phyloP scores from a whole-genome alignment of 2,888 invertebrate species.

The Tachina fera region DNA sequence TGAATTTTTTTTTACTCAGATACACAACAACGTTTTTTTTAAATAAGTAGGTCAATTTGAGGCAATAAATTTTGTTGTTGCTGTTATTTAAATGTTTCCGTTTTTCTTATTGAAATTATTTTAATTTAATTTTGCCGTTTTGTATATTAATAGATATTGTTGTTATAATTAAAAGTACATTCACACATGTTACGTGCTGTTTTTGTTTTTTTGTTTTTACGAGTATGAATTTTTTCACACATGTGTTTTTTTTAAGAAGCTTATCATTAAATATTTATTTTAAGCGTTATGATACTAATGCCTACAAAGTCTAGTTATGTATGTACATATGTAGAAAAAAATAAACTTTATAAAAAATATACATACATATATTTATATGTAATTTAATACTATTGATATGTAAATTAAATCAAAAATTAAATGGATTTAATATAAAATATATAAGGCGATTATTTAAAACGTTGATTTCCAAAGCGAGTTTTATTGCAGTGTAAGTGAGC shows the following conservation, averaged over 20 bases:
- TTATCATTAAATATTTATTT: background rate
- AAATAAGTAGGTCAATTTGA: constrained; percentile 47
- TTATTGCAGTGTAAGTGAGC: too few relatives aligned
- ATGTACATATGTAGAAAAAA: too few relatives aligned
- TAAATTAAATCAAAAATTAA: too few relatives aligned
- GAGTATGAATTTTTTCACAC: background rate
- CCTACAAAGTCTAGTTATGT: too few relatives aligned
- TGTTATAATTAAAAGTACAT: constrained; percentile 30
- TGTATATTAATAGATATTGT: constrained; percentile 23
- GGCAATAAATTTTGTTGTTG: constrained; percentile 28
- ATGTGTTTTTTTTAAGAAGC: background rate
- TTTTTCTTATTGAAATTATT: constrained; percentile 6
- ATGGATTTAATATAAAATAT: too few relatives aligned
- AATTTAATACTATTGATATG: too few relatives aligned
- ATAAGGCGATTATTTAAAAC: too few relatives aligned
- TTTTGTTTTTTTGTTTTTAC: background rate
- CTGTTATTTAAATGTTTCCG: background rate
- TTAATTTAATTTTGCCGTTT: constrained; percentile 7
- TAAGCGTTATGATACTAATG: too few relatives aligned
- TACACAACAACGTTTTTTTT: background rate
- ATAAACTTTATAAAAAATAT: too few relatives aligned
- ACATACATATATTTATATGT: too few relatives aligned
- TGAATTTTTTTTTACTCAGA: background rate
- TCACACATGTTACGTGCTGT: background rate
- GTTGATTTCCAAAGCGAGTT: too few relatives aligned